Percentiles rank a stretch among this genome's conserved stretches.
phyloP scores from a whole-genome alignment of 2,113 vertebrate species.

The Notarius quadriscutis region DNA sequence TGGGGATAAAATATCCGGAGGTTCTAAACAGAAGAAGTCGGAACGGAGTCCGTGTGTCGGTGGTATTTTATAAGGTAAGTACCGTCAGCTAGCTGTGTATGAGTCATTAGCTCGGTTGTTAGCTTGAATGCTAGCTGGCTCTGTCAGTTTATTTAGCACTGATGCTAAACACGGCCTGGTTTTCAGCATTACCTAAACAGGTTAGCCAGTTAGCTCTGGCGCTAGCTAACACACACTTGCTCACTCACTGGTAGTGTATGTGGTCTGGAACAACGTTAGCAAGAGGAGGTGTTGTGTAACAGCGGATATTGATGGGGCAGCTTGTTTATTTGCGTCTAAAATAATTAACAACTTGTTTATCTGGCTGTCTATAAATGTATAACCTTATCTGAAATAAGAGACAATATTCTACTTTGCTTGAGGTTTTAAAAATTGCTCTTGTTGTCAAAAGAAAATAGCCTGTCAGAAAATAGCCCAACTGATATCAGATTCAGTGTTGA shows the following conservation, averaged over 20 bases:
- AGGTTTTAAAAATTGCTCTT: background rate
- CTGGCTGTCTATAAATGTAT: background rate
- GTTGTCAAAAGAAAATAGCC: background rate
- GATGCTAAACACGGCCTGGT: conserved; percentile 19
- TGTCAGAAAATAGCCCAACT: background rate
- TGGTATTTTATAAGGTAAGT: conserved; percentile 55
- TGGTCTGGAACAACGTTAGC: background rate
- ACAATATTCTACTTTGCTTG: background rate
- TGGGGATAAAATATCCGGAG: conserved; percentile 32
- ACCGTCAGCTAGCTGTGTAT: conserved; percentile 34
- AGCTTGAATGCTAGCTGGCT: conserved; percentile 51
- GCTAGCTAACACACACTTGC: background rate
- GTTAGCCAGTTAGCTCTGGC: conserved; percentile 14
- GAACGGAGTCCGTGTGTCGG: conserved; percentile 25
- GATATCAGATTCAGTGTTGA: background rate
- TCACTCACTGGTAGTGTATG: background rate
- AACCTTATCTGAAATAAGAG: background rate
- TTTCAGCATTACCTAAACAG: conserved; percentile 18
- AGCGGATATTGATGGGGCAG: background rate
- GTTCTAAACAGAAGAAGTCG: conserved; percentile 33
- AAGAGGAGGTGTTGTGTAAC: conserved; percentile 30
- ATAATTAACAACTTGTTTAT: background rate
- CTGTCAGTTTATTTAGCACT: conserved; percentile 22
- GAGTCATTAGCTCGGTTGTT: conserved; percentile 42
- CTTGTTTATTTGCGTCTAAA: background rate